A percentile compares a stretch with the other conserved stretches of the same genome.
These are phyloP conservation scores for Eugnorisma glareosa DNA, from an alignment of 2,888 invertebrate genomes.

Conservation along the genomic window DNA sequence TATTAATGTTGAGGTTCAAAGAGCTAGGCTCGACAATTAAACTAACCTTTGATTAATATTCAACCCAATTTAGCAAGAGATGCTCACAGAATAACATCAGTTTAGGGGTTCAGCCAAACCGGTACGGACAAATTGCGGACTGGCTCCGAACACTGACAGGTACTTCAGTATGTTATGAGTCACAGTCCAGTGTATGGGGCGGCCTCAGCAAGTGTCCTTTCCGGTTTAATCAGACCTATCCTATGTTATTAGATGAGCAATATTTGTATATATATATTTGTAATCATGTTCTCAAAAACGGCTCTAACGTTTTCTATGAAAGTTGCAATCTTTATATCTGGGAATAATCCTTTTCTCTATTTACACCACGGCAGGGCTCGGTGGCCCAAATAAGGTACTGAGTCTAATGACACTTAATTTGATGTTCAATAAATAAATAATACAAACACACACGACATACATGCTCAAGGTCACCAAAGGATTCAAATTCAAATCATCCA, in stretches of 20 bases:
- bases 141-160: background rate
- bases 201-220: background rate
- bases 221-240: background rate
- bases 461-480: background rate
- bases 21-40: constrained; percentile 47
- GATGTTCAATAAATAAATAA: background rate
- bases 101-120: background rate
- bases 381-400: too few species aligned
- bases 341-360: background rate
- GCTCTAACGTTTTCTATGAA: background rate
- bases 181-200: background rate
- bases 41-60: constrained; percentile 45
- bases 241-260: background rate
- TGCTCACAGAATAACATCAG: background rate
- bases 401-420: background rate
- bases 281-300: too few species aligned
- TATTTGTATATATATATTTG: too few species aligned
- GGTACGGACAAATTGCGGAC: background rate
- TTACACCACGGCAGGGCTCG: background rate
- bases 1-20: constrained; percentile 53
- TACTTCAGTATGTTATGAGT: background rate
- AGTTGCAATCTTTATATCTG: background rate
- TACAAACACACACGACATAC: background rate
- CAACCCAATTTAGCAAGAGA: constrained; percentile 19
- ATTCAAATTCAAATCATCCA: background rate